Evolutionary conservation across 2,797 vertebrate species (phyloP).

Genomic region (Gadopsis marmoratus): DNA sequence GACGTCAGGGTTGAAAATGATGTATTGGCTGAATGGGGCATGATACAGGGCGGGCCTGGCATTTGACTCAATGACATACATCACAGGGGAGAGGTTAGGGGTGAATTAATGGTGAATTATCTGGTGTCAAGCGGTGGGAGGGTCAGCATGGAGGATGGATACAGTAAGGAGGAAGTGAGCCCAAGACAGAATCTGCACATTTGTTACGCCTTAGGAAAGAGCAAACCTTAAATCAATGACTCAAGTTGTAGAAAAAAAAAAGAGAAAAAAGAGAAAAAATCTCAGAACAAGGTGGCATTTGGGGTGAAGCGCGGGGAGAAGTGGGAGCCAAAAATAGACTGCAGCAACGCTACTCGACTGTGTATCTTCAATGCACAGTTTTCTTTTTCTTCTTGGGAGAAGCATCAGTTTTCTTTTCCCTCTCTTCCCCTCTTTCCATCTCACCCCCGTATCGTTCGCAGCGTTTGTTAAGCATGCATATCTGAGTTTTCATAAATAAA

Average conservation of each 20-base stretch:
- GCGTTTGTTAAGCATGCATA: slow-evolving; percentile 62
- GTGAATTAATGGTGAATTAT: slow-evolving; percentile 69
- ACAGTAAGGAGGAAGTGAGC: slow-evolving; percentile 31
- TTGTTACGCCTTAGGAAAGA: slow-evolving; percentile 34
- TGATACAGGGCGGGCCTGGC: slow-evolving; percentile 31
- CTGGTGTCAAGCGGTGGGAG: slow-evolving; percentile 37
- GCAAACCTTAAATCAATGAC: slow-evolving; percentile 56
- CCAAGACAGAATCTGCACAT: slow-evolving; percentile 16
- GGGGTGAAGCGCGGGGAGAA: slow-evolving; percentile 15
- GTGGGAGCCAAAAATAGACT: slow-evolving; percentile 63
- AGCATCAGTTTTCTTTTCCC: slow-evolving; percentile 49
- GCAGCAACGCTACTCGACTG: slow-evolving; percentile 43
- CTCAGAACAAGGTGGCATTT: slow-evolving; percentile 50
- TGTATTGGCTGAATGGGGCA: slow-evolving; percentile 33
- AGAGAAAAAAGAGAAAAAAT: neutral
- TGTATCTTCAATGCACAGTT: slow-evolving; percentile 48
- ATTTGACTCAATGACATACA: slow-evolving; percentile 66
- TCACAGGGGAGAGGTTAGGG: slow-evolving; percentile 62
- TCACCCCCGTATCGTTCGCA: slow-evolving; percentile 61
- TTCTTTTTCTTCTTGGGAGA: slow-evolving; percentile 46
- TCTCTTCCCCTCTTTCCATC: slow-evolving; percentile 44
- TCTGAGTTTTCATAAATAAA: slow-evolving; percentile 51
- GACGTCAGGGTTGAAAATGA: slow-evolving; percentile 56
- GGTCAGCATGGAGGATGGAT: slow-evolving; percentile 25
- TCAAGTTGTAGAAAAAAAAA: slow-evolving; percentile 27